These are phyloP conservation scores for Cygnus atratus DNA, from an alignment of 2,113 vertebrate genomes.

Conservation along the genomic window DNA sequence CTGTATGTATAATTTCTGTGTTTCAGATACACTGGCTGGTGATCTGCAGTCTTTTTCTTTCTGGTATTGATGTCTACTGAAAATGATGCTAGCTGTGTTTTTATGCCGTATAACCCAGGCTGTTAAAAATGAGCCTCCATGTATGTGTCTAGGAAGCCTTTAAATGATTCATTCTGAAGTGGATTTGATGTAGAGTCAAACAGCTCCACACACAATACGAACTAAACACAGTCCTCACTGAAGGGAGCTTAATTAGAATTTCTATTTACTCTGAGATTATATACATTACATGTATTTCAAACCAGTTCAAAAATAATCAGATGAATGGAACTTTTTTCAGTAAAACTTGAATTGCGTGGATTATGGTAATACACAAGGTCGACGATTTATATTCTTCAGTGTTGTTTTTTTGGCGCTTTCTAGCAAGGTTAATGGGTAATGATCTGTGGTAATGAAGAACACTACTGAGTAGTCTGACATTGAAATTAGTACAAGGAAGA, in stretches of 20 bases:
- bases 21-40: background rate
- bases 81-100: background rate
- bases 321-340: background rate
- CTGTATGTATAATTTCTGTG: background rate
- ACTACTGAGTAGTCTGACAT: background rate
- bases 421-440: background rate
- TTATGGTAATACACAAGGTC: background rate
- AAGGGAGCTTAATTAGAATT: background rate
- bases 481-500: background rate
- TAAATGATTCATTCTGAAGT: background rate
- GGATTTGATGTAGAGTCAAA: background rate
- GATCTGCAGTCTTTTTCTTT: background rate
- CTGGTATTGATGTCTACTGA: background rate
- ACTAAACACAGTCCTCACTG: background rate
- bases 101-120: background rate
- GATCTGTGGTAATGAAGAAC: background rate
- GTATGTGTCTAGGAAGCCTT: background rate
- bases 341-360: background rate
- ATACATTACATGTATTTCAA: background rate
- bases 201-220: background rate
- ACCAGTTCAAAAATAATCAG: background rate
- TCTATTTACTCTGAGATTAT: background rate
- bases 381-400: background rate
- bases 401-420: background rate
- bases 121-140: background rate